Evolutionary conservation across 2,888 invertebrate genomes (phyloP), one percentile per base, ranked within the genome.

Genomic region (Anoplius nigerrimus): DNA sequence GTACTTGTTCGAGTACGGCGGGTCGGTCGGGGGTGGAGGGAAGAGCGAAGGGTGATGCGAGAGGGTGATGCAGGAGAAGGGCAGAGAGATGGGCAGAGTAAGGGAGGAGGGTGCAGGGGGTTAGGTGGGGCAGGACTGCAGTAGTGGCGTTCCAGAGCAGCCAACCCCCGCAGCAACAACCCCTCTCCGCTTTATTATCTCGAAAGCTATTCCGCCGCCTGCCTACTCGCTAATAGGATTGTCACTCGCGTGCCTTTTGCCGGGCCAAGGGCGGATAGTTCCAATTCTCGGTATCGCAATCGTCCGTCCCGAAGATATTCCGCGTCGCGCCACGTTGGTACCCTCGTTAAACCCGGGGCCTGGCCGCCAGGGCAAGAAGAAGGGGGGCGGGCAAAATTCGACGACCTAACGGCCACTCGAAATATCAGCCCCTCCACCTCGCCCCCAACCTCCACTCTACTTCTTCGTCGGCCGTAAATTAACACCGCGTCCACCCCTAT

Each of bases 191-290:
- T 78, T 78, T 78, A 78, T 78, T 78, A 78, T 78, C 78, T 78
- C 76, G 74, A 72, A 79, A 78, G 78, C 76, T 79, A 78, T 78
- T 76, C 76, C 76, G 76, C 74, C 69, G 76, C 66, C 79, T 78
- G 78, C 79, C 78, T 78, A 78, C 64, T 76, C 79, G 71, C 76
- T 78, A 78, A 78, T 78, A 78, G 78, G 76, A 78, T 79, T 78
- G 78, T 78, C 78, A 78, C 79, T 78, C 78, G 78, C 74, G 78
- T 78, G 79, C 74, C 79, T 79, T 78, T 78, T 72, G 72, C 76
- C 60, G 54, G 43, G 72, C 65, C 75, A 61, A 74, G 56, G 63
- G 65, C 62, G 74, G 66, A 72, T 79, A 76, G 72, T 76, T 79
- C 74, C 76, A 76, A 78, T 78, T 79, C 76, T 62, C 64, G 74